Evolutionary conservation across 2,113 vertebrate genomes (phyloP).

Genomic region (Colaptes auratus): DNA sequence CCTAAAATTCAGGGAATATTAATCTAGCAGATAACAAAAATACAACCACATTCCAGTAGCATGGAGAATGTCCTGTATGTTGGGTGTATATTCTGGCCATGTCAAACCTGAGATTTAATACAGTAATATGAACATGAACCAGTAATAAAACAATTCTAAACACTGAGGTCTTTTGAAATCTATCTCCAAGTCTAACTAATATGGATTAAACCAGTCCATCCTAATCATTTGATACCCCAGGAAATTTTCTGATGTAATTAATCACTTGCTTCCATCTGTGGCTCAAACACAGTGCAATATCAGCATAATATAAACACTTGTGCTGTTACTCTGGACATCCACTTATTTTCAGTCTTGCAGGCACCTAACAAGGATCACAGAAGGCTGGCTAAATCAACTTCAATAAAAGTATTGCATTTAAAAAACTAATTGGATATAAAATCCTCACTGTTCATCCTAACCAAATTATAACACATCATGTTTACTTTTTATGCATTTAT

Average conservation of each 20-base stretch:
- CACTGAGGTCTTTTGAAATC: not conserved
- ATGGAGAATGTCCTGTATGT: not conserved
- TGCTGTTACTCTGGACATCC: not conserved
- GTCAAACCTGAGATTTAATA: not conserved
- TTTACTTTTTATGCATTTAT: slow-evolving; percentile 72
- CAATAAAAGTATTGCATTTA: slow-evolving; percentile 41
- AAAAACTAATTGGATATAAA: slow-evolving; percentile 47
- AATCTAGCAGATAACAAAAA: not conserved
- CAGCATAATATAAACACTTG: not conserved
- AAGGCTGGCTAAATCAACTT: slow-evolving; percentile 3
- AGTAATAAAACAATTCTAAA: not conserved
- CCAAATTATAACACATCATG: slow-evolving; percentile 32
- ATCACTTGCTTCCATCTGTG: not conserved
- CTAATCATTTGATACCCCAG: not conserved
- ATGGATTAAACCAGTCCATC: not conserved
- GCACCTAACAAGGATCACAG: not conserved
- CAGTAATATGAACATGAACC: not conserved
- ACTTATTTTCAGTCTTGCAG: not conserved
- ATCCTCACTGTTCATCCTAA: slow-evolving; percentile 20
- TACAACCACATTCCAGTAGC: not conserved
- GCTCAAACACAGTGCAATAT: not conserved
- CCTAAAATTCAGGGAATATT: not conserved
- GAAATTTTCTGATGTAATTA: not conserved
- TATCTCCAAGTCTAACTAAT: not conserved
- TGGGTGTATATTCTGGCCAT: not conserved